A percentile compares a stretch with the other conserved stretches of the same genome.
These are phyloP conservation scores for Lepidurus packardi DNA, from an alignment of 1,140 invertebrate genomes.

Conservation along the genomic window DNA sequence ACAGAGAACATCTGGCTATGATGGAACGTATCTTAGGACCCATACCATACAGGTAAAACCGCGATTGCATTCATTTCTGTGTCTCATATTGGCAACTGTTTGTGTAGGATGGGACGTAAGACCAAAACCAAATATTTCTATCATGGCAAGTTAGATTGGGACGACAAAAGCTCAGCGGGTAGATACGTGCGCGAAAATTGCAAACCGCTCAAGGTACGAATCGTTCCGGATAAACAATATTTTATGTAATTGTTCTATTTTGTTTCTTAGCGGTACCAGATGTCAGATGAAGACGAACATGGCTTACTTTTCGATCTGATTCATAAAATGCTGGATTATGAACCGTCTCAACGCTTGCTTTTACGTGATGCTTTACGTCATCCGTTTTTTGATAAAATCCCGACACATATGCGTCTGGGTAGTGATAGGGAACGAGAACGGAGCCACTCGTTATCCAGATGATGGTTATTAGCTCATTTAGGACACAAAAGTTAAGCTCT, in stretches of 20 bases:
- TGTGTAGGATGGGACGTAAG: conserved; percentile 78
- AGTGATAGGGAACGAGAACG: conserved; percentile 52
- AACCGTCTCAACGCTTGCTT: conserved; percentile 81
- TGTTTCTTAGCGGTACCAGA: conserved; percentile 74
- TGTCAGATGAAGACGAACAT: conserved; percentile 82
- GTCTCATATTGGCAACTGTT: not conserved
- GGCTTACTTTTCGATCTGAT: conserved; percentile 90
- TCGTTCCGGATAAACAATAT: not conserved
- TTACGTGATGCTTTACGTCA: conserved; percentile 83
- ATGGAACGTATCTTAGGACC: conserved; percentile 97
- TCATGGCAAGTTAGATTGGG: conserved; percentile 89
- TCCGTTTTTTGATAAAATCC: conserved; percentile 85
- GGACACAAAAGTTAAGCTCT: not conserved
- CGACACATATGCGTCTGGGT: conserved; percentile 62
- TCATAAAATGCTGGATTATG: conserved; percentile 92
- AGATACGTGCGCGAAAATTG: conserved; percentile 97
- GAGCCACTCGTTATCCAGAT: conserved; percentile 58
- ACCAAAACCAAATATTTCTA: conserved; percentile 97
- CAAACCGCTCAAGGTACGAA: conserved; percentile 83
- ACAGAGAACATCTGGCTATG: conserved; percentile 98
- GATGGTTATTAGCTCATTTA: conserved; percentile 38
- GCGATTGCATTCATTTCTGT: not conserved
- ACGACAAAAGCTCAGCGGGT: conserved; percentile 88
- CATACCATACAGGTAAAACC: conserved; percentile 74
- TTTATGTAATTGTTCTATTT: not conserved